These are phyloP conservation scores for Serilophus lunatus DNA, from an alignment of 2,113 vertebrate species.

Conservation along the genomic window DNA sequence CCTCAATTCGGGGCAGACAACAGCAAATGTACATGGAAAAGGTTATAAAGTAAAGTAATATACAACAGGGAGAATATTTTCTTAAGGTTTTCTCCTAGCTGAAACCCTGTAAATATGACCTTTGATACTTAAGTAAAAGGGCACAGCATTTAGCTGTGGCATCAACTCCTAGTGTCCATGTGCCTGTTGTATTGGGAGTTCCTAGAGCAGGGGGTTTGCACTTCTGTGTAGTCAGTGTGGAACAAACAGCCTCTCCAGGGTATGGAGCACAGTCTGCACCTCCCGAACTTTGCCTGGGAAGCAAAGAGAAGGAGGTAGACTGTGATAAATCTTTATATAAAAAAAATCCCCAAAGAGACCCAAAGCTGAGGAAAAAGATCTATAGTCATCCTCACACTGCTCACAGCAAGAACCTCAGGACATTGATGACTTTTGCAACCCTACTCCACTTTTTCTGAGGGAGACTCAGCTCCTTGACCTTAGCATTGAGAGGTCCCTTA, in stretches of 20 bases:
- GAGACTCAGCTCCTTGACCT: neutral
- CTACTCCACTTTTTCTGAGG: neutral
- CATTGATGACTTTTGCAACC: neutral
- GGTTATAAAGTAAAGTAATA: neutral
- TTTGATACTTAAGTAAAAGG: neutral
- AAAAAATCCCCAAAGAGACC: neutral
- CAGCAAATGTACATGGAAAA: neutral
- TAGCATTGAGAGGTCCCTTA: neutral
- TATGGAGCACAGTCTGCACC: neutral
- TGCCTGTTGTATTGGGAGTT: neutral
- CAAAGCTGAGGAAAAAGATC: neutral
- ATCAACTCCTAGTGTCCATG: neutral
- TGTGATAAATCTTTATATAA: neutral
- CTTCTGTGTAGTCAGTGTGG: neutral
- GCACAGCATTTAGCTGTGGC: neutral
- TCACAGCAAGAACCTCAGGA: neutral
- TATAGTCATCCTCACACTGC: neutral
- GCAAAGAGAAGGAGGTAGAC: neutral
- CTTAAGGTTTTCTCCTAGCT: neutral
- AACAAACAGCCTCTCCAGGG: neutral
- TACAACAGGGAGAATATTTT: neutral
- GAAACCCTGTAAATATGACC: neutral
- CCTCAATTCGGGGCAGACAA: neutral
- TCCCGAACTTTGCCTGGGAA: neutral
- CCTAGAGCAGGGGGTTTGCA: neutral